phyloP scores from a whole-genome alignment of 2,113 vertebrate species.

The Lagopus muta region DNA sequence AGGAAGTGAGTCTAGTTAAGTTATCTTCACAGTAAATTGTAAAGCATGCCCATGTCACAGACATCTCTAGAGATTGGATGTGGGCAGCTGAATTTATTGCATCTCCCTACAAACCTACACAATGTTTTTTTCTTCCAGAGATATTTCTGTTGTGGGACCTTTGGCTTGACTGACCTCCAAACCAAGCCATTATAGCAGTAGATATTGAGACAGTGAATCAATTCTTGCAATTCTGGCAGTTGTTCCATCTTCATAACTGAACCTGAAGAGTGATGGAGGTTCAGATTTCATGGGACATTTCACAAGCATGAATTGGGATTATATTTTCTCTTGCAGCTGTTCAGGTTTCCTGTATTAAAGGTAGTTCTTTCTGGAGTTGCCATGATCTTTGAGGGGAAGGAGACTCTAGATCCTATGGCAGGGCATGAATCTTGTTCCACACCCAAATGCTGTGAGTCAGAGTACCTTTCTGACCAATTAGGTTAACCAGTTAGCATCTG shows the following conservation, averaged over 20 bases:
- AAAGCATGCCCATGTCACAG: background rate
- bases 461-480: background rate
- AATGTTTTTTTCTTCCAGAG: background rate
- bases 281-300: background rate
- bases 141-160: background rate
- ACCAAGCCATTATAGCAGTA: background rate
- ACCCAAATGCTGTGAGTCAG: background rate
- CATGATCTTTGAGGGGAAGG: background rate
- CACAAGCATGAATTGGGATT: background rate
- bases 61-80: background rate
- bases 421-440: background rate
- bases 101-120: background rate
- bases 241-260: background rate
- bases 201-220: background rate
- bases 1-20: background rate
- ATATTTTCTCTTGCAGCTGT: background rate
- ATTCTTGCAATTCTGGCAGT: background rate
- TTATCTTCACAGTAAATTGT: background rate
- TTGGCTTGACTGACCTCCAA: background rate
- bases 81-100: background rate
- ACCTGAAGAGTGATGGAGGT: background rate
- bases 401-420: background rate
- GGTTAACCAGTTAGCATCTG: background rate
- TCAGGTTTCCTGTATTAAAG: background rate
- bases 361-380: background rate